These are phyloP conservation scores for Lepus timidus DNA, from an alignment of 2,113 vertebrate species.

Conservation along the genomic window DNA sequence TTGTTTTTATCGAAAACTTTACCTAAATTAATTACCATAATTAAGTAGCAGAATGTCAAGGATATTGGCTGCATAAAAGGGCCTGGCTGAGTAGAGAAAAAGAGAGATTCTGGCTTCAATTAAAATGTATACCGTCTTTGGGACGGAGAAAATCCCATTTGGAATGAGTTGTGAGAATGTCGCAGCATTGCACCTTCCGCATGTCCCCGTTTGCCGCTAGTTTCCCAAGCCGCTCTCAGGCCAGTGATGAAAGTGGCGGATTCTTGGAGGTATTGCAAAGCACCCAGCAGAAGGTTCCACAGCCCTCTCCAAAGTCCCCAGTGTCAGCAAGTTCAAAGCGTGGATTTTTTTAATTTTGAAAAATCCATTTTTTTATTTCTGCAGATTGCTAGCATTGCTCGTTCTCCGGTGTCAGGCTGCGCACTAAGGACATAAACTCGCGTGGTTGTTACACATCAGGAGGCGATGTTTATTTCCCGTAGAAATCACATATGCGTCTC, in stretches of 20 bases:
- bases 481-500: conserved; percentile 78
- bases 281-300: conserved; percentile 75
- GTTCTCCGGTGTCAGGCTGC: conserved; percentile 84
- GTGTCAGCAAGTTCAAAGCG: conserved; percentile 65
- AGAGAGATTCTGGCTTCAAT: conserved; percentile 85
- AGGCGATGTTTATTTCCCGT: conserved; percentile 80
- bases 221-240: conserved; percentile 67
- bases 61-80: conserved; percentile 89
- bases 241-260: conserved; percentile 54
- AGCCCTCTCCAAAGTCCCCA: conserved; percentile 63
- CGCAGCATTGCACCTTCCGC: conserved; percentile 37
- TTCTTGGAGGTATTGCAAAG: conserved; percentile 66
- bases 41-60: conserved; percentile 95
- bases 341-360: conserved; percentile 83
- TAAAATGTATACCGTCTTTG: conserved; percentile 52
- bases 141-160: conserved; percentile 76
- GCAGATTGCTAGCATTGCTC: conserved; percentile 84
- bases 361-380: conserved; percentile 83
- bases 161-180: conserved; percentile 35
- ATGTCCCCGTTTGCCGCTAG: conserved; percentile 47
- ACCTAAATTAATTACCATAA: conserved; percentile 99
- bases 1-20: conserved; percentile 99
- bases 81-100: conserved; percentile 86
- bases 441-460: conserved; percentile 75
- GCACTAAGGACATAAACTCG: conserved; percentile 79